Conservation (phyloP, 2,113 vertebrate species). For the Otus sunia region DNA sequence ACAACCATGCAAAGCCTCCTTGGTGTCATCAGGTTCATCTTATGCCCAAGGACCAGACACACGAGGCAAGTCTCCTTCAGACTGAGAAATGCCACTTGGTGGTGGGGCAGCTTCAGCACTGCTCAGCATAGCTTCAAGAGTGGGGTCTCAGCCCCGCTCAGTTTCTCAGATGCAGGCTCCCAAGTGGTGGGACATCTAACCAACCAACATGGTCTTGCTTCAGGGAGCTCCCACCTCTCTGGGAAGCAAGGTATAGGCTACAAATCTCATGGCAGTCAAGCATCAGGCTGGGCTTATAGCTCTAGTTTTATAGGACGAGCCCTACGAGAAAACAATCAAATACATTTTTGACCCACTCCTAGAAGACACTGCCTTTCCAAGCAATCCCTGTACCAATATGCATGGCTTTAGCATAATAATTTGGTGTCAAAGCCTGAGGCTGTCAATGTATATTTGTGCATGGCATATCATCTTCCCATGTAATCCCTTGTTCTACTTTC, state of each 20-base stretch:
- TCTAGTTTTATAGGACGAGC: background rate
- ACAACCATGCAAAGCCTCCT: background rate
- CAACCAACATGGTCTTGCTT: background rate
- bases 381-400: background rate
- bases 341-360: background rate
- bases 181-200: background rate
- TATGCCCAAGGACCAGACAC: background rate
- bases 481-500: constrained; percentile 21
- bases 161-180: background rate
- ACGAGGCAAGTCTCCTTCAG: background rate
- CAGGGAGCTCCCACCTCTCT: background rate
- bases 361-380: background rate
- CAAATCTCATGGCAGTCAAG: background rate
- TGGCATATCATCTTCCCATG: background rate
- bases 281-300: background rate
- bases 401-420: background rate
- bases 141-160: background rate
- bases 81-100: background rate
- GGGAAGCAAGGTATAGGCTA: background rate
- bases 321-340: background rate
- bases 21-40: background rate
- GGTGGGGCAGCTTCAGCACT: background rate
- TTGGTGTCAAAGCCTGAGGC: background rate
- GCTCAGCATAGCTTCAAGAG: background rate
- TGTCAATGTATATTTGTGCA: background rate